Percentiles rank a stretch among this genome's conserved stretches.
Conservation (phyloP, 2,113 vertebrate species). For the Ailuropoda melanoleuca region DNA sequence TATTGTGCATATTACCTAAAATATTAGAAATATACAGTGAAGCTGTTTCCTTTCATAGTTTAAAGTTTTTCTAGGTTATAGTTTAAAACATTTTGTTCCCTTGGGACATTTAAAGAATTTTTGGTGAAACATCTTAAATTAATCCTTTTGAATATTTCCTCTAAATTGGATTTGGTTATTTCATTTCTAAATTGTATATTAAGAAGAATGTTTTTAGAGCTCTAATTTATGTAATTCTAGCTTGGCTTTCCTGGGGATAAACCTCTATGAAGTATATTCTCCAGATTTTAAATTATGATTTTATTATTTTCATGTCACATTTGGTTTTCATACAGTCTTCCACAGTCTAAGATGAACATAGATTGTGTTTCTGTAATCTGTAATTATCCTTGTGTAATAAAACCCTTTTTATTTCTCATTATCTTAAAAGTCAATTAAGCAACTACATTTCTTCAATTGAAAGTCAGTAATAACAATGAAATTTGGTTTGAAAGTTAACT, state of each 20-base stretch:
- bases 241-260: slow-evolving; percentile 51
- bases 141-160: slow-evolving; percentile 55
- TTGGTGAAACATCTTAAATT: slow-evolving; percentile 63
- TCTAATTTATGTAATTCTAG: slow-evolving; percentile 43
- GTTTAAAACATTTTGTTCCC: slow-evolving; percentile 50
- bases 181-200: slow-evolving; percentile 61
- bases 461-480: neutral
- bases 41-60: slow-evolving; percentile 20
- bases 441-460: neutral
- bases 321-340: slow-evolving; percentile 38
- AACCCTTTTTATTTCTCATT: neutral
- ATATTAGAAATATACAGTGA: slow-evolving; percentile 34
- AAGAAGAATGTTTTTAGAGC: slow-evolving; percentile 58
- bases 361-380: neutral
- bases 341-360: neutral
- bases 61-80: slow-evolving; percentile 45
- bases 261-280: neutral
- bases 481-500: slow-evolving; percentile 35
- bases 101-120: slow-evolving; percentile 55
- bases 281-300: slow-evolving; percentile 52
- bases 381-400: slow-evolving; percentile 20
- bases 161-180: slow-evolving; percentile 60
- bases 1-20: slow-evolving; percentile 44
- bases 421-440: neutral
- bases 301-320: slow-evolving; percentile 46